Conservation (phyloP, 2,113 vertebrate species). For the Scartelaos histophorus region DNA sequence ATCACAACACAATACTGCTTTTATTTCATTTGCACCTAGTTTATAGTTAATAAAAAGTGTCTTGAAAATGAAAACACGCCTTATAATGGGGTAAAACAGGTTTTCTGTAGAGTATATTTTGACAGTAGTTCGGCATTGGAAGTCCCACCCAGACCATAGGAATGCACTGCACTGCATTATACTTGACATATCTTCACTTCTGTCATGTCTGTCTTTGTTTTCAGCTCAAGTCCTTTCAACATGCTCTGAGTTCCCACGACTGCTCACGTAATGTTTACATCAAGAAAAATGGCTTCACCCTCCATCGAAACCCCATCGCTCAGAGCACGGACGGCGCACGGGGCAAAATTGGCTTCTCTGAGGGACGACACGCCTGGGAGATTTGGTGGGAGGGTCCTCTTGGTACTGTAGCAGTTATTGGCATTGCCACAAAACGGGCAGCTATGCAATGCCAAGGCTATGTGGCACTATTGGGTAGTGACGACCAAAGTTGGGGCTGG, state of each 20-base stretch:
- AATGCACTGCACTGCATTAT: not conserved
- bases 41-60: no score
- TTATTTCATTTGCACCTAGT: no score
- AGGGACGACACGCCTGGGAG: slow-evolving; percentile 98
- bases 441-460: slow-evolving; percentile 98
- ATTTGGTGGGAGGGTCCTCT: slow-evolving; percentile 99
- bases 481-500: slow-evolving; percentile 99
- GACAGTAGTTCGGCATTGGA: not conserved
- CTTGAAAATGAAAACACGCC: no score
- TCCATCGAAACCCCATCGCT: slow-evolving; percentile 97
- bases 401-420: slow-evolving; percentile 96
- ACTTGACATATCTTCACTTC: not conserved
- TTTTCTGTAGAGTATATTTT: not conserved
- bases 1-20: no score
- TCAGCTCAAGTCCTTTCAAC: slow-evolving; percentile 91
- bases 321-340: slow-evolving; percentile 98
- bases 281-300: slow-evolving; percentile 97
- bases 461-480: slow-evolving; percentile 93
- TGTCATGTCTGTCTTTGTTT: not conserved
- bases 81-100: no score
- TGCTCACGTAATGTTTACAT: slow-evolving; percentile 98
- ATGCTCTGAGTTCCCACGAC: slow-evolving; percentile 95
- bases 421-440: slow-evolving; percentile 94
- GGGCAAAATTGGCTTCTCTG: slow-evolving; percentile 95
- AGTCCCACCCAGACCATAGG: not conserved